Evolutionary conservation across 2,888 invertebrate genomes (phyloP).

Genomic region (Digitonthophagus gazella): DNA sequence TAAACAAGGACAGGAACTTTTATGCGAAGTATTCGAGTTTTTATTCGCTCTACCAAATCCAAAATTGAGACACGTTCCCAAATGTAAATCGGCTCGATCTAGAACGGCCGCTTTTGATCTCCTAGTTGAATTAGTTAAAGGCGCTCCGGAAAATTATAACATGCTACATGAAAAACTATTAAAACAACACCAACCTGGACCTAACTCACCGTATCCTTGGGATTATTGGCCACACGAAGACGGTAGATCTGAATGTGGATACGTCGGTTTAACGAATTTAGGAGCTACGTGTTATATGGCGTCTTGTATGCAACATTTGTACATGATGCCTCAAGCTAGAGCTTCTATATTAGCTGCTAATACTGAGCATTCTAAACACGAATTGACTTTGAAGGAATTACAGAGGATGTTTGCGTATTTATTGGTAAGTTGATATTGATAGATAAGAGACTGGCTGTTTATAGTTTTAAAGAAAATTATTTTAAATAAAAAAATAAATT

Average conservation of each 20-base stretch:
- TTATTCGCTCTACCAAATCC: slow-evolving; percentile 89
- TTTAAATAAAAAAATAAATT: background rate
- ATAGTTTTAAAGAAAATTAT: too few species aligned
- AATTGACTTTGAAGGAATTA: slow-evolving; percentile 78
- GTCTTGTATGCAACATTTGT: slow-evolving; percentile 94
- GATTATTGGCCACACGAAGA: slow-evolving; percentile 98
- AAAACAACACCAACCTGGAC: slow-evolving; percentile 81
- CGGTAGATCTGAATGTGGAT: slow-evolving; percentile 90
- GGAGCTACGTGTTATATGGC: slow-evolving; percentile 98
- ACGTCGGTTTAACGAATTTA: slow-evolving; percentile 90
- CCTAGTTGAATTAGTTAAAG: slow-evolving; percentile 82
- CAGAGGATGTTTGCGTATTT: slow-evolving; percentile 96
- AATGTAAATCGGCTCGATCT: slow-evolving; percentile 88
- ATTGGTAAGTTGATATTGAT: slow-evolving; percentile 53
- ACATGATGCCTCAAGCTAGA: slow-evolving; percentile 94
- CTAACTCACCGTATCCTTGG: slow-evolving; percentile 88
- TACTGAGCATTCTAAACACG: slow-evolving; percentile 72
- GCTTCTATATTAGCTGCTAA: slow-evolving; percentile 78
- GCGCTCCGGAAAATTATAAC: slow-evolving; percentile 81
- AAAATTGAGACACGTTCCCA: slow-evolving; percentile 79
- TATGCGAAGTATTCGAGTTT: slow-evolving; percentile 77
- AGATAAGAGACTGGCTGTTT: background rate
- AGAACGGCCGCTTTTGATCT: slow-evolving; percentile 90
- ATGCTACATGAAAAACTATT: slow-evolving; percentile 79
- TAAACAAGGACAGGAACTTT: slow-evolving; percentile 68